A percentile compares a stretch with the other conserved stretches of the same genome.
Evolutionary conservation across 2,113 vertebrate genomes (phyloP).

Genomic region (Furnarius figulus): DNA sequence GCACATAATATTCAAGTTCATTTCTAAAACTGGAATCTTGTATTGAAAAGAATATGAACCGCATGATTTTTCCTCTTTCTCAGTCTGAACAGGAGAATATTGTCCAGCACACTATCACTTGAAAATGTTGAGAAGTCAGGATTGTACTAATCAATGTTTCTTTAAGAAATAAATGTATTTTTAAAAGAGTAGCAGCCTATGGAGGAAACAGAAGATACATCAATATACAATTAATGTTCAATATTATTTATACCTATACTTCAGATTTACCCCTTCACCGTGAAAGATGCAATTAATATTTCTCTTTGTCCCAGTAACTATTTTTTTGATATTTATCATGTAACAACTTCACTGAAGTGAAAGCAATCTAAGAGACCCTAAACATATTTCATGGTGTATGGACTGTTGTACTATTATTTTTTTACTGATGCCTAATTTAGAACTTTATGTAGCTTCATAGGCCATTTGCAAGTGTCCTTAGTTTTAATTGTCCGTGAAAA

Average conservation of each 20-base stretch:
- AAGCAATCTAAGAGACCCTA: neutral
- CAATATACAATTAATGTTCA: neutral
- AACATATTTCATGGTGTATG: neutral
- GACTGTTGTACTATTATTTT: neutral
- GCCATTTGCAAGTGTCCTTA: neutral
- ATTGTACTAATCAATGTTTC: neutral
- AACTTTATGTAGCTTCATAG: neutral
- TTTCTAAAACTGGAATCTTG: conserved; percentile 37
- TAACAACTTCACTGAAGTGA: neutral
- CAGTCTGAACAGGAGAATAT: neutral
- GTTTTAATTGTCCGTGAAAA: neutral
- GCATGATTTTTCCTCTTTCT: conserved; percentile 2
- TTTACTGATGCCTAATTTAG: neutral
- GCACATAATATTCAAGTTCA: conserved; percentile 8
- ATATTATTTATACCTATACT: neutral
- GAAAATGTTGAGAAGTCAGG: neutral
- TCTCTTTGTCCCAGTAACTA: neutral
- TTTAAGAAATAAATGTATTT: neutral
- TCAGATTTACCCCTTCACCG: neutral
- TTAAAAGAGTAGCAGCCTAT: neutral
- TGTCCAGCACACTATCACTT: neutral
- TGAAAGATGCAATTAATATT: neutral
- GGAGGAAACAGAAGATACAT: neutral
- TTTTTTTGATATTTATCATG: neutral
- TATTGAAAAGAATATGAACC: neutral